Percentiles rank a stretch among this genome's conserved stretches.
These are phyloP conservation scores for Harpalus rubripes DNA, from an alignment of 2,888 invertebrate species.

Conservation along the genomic window DNA sequence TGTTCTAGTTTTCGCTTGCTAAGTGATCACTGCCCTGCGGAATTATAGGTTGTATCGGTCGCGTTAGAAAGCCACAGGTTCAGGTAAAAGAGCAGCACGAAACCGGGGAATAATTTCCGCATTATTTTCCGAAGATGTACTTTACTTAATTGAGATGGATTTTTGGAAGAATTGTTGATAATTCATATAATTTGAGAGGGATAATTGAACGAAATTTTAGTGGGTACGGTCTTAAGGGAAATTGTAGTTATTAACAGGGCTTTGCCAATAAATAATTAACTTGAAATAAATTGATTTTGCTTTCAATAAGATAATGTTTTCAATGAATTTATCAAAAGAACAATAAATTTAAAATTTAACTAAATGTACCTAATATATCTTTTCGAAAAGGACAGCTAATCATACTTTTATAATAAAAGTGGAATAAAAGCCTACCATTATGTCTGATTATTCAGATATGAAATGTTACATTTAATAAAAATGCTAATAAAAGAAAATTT, in stretches of 20 bases:
- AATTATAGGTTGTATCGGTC: constrained; percentile 45
- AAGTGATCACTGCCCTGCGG: neutral
- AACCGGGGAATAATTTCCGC: constrained; percentile 35
- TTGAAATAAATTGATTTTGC: constrained; percentile 20
- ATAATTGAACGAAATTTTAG: constrained; percentile 34
- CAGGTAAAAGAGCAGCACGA: constrained; percentile 21
- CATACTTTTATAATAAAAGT: too few species aligned
- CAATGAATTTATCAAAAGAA: too few species aligned
- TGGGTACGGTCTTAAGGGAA: neutral
- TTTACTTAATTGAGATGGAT: constrained; percentile 48
- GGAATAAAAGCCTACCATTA: too few species aligned
- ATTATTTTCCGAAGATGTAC: constrained; percentile 35
- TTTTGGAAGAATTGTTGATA: constrained; percentile 25
- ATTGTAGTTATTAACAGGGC: constrained; percentile 14
- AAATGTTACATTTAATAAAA: too few species aligned
- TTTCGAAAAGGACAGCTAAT: too few species aligned
- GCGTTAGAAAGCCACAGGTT: constrained; percentile 36
- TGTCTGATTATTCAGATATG: too few species aligned
- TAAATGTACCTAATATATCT: too few species aligned
- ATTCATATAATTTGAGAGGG: constrained; percentile 33
- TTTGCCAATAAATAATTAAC: constrained; percentile 5
- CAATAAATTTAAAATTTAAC: too few species aligned
- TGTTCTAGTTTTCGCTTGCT: too few species aligned
- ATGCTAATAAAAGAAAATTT: too few species aligned
- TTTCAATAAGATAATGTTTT: neutral